Evolutionary conservation across 1,140 invertebrate genomes (phyloP), one percentile per base, ranked within the genome.

Genomic region (Pachypeltis micranthus): DNA sequence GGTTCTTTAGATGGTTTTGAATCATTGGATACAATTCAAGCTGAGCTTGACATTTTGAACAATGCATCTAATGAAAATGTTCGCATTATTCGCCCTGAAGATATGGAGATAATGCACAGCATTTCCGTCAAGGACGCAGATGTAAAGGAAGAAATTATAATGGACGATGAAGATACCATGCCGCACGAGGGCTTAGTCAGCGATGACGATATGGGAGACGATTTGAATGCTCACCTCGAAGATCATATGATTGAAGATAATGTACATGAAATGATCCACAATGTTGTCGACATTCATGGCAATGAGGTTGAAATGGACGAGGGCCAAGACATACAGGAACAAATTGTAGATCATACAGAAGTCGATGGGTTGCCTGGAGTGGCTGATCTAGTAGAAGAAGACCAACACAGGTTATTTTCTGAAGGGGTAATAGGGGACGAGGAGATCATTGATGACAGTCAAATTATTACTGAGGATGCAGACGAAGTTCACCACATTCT

Each of bases 1-100:
- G 64, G 56, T 16, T 51, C 54, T 26, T 23, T 65, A 14, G 61
- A 61, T 23, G 64, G 29, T 14, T 65, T 65, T 55, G 64, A 65
- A 24, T 27, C 51, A 4, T 54, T 65, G 19, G 61, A 63, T 23
- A 58, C 24, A 16, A 51, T 63, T 4, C 26, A 61, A 57, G 56
- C 27, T 3, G 64, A 65, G 23, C 31, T 63, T 0, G 39, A 62
- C 27, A 63, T 59, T 7, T 19, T 62, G 4, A 47, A 44, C 7
- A 19, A 39, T 2, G 16, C 28, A 16, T 25, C 44, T 55, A 10
- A 54, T 28, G 62, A 29, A 23, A 54, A 63, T 57, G 29, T 28
- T 23, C 26, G 51, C 23, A 54, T 57, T 31, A 16, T 63, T 23
- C 51, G 21, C 24, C 28, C 51, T 16, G 27, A 26, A 29, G 25